phyloP scores from a whole-genome alignment of 2,888 invertebrate genomes.

The Nebria brevicollis region DNA sequence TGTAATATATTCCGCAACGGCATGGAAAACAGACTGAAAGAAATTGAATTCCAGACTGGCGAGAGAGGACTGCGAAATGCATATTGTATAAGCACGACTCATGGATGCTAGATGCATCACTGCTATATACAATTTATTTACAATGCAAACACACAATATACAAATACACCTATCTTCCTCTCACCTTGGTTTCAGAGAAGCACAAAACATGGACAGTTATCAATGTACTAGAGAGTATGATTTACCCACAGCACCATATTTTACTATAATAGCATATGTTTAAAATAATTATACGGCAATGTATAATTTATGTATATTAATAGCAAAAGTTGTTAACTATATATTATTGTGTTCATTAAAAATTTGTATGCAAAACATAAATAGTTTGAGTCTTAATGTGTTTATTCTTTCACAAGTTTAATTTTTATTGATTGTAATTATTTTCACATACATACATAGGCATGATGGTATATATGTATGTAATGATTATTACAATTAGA shows the following conservation, averaged over 20 bases:
- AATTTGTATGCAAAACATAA: too few relatives aligned
- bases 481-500: too few relatives aligned
- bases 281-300: not conserved
- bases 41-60: not conserved
- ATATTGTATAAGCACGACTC: not conserved
- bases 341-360: not conserved
- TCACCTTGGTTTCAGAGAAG: not conserved
- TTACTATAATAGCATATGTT: not conserved
- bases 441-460: too few relatives aligned
- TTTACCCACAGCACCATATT: not conserved
- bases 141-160: not conserved
- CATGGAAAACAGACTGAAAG: not conserved
- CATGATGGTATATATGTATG: too few relatives aligned
- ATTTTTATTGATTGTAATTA: too few relatives aligned
- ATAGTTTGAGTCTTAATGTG: too few relatives aligned
- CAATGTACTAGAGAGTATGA: not conserved
- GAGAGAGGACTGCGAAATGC: not conserved
- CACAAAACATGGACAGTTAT: not conserved
- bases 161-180: not conserved
- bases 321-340: not conserved
- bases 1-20: not conserved
- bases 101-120: not conserved
- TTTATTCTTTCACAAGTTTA: too few relatives aligned
- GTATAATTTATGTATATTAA: not conserved
- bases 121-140: not conserved